A percentile compares a stretch with the other conserved stretches of the same genome.
phyloP scores from a whole-genome alignment of 2,888 invertebrate genomes.

The Chorisops tibialis region DNA sequence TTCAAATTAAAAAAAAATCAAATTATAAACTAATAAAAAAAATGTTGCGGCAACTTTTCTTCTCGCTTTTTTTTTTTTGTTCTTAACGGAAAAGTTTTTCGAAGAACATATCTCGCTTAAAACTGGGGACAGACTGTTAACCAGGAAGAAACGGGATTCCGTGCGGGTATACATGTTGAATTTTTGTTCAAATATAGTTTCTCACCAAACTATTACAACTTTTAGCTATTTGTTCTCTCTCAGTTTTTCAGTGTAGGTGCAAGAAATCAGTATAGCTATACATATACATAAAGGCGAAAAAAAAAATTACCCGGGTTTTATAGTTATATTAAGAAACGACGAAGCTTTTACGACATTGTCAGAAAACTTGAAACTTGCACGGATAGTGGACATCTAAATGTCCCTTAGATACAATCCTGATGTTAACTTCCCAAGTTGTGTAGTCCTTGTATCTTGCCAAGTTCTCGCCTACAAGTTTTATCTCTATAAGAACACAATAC shows the following conservation, averaged over 20 bases:
- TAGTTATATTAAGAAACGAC: neutral
- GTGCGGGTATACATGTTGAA: conserved; percentile 24
- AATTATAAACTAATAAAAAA: conserved; percentile 27
- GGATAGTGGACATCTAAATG: conserved; percentile 15
- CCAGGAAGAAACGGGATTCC: conserved; percentile 13
- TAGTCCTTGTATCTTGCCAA: conserved; percentile 11
- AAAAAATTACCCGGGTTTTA: neutral
- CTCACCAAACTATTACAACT: conserved; percentile 31
- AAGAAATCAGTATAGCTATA: neutral
- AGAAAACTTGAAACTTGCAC: conserved; percentile 1
- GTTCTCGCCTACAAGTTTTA: conserved; percentile 19
- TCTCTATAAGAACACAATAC: neutral
- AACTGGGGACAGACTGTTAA: conserved; percentile 17
- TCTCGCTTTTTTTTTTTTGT: conserved; percentile 15
- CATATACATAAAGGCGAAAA: neutral
- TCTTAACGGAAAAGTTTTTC: conserved; percentile 16
- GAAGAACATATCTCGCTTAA: conserved; percentile 25
- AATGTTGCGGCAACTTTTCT: conserved; percentile 24
- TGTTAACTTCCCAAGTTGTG: conserved; percentile 18
- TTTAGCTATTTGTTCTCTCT: conserved; percentile 26
- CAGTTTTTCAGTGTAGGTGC: conserved; percentile 13
- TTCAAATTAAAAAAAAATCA: conserved; percentile 12
- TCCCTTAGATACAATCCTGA: conserved; percentile 11
- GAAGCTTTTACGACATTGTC: neutral
- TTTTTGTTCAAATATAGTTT: conserved; percentile 29